These are phyloP conservation scores for Lytechinus variegatus DNA, from an alignment of 35 echinoderm and acorn worm genomes.

Conservation along the genomic window DNA sequence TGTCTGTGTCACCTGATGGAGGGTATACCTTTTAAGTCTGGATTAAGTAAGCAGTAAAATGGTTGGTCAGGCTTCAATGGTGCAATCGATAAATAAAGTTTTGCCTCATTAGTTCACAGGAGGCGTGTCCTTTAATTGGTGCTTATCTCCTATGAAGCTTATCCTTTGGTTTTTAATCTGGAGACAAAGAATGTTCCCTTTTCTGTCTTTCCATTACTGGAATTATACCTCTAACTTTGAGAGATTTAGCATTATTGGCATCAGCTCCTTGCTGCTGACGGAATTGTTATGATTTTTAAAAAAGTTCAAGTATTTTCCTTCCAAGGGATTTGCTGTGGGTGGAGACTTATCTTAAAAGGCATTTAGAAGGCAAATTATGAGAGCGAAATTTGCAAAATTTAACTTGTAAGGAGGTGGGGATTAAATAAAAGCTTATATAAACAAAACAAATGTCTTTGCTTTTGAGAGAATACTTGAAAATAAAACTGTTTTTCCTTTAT, in stretches of 20 bases:
- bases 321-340: too few relatives aligned
- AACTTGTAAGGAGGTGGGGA: too few relatives aligned
- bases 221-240: not conserved
- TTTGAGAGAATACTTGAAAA: too few relatives aligned
- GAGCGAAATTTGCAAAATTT: too few relatives aligned
- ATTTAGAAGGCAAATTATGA: too few relatives aligned
- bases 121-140: not conserved
- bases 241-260: not conserved
- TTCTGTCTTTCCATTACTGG: not conserved
- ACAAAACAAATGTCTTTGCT: too few relatives aligned
- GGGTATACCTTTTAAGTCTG: not conserved
- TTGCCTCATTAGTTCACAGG: not conserved
- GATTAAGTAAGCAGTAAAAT: not conserved
- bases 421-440: too few relatives aligned
- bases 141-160: not conserved
- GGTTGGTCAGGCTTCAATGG: not conserved
- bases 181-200: not conserved
- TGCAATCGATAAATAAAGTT: not conserved
- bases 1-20: not conserved
- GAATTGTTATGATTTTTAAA: not conserved
- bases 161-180: not conserved
- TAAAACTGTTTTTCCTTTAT: too few relatives aligned
- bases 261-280: not conserved
- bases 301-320: too few relatives aligned
- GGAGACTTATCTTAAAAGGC: too few relatives aligned